Evolutionary conservation across 2,113 vertebrate genomes (phyloP).

Genomic region (Poeciliopsis prolifica): DNA sequence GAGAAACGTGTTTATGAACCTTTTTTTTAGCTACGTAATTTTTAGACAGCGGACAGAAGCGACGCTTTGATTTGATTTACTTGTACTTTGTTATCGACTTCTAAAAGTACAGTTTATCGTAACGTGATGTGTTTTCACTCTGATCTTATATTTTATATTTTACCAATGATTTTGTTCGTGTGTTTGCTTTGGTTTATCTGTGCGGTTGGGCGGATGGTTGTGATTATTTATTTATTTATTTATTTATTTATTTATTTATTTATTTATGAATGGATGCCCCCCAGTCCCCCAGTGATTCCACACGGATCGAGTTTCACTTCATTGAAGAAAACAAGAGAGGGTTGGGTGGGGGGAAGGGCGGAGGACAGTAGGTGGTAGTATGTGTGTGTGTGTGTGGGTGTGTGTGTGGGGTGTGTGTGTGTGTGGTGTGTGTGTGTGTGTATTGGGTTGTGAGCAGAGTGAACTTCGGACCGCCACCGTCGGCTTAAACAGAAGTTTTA

Average conservation of each 20-base stretch:
- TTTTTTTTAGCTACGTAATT: conserved; percentile 7
- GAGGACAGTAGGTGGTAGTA: not conserved
- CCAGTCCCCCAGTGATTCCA: conserved; percentile 49
- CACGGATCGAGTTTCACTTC: conserved; percentile 81
- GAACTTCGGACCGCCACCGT: not conserved
- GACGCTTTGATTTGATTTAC: conserved; percentile 78
- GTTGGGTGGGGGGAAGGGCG: conserved; percentile 19
- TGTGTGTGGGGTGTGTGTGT: not conserved
- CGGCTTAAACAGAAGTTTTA: not conserved
- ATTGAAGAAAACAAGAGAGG: conserved; percentile 81
- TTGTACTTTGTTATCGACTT: conserved; percentile 60
- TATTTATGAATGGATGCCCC: conserved; percentile 78
- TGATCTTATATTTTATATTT: not conserved
- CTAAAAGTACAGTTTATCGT: too few species aligned
- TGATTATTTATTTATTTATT: conserved; percentile 50
- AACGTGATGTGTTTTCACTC: conserved; percentile 46
- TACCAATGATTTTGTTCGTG: not conserved
- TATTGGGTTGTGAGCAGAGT: not conserved
- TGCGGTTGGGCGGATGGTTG: conserved; percentile 37
- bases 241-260: conserved; percentile 59
- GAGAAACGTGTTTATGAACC: not conserved
- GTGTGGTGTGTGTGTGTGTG: not conserved
- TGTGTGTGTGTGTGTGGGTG: conserved; percentile 10
- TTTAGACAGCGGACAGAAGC: not conserved
- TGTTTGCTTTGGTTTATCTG: too few species aligned